phyloP scores from a whole-genome alignment of 2,113 vertebrate species.

The Pangasianodon hypophthalmus region DNA sequence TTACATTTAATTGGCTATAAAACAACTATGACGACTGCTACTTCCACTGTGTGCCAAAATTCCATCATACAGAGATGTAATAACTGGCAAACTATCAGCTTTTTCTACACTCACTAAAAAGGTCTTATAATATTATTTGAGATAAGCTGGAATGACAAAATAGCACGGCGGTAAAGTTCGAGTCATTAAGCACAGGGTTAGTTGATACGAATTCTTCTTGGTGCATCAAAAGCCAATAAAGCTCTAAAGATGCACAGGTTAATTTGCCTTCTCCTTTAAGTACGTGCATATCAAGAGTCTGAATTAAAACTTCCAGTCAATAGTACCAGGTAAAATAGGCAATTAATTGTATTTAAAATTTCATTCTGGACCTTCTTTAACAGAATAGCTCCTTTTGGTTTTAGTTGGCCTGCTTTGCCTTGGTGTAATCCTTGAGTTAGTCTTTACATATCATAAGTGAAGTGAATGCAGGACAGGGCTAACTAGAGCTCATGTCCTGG shows the following conservation, averaged over 20 bases:
- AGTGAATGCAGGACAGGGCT: not conserved
- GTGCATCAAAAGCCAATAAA: not conserved
- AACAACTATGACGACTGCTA: not conserved
- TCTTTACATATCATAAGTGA: not conserved
- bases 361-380: not conserved
- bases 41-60: not conserved
- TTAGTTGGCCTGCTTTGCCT: not conserved
- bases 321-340: not conserved
- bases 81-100: not conserved
- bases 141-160: not conserved
- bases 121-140: not conserved
- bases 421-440: not conserved
- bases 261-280: not conserved
- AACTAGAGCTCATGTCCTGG: conserved; percentile 17
- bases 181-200: not conserved
- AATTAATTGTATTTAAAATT: not conserved
- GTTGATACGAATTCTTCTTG: not conserved
- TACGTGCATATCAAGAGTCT: not conserved
- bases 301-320: not conserved
- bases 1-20: conserved; percentile 1
- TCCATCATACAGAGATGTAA: not conserved
- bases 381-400: not conserved
- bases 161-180: not conserved
- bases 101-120: not conserved
- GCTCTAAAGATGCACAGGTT: not conserved